Evolutionary conservation across 1,140 invertebrate genomes (phyloP), one percentile per base, ranked within the genome.

Genomic region (Drosophila lacteicornis): DNA sequence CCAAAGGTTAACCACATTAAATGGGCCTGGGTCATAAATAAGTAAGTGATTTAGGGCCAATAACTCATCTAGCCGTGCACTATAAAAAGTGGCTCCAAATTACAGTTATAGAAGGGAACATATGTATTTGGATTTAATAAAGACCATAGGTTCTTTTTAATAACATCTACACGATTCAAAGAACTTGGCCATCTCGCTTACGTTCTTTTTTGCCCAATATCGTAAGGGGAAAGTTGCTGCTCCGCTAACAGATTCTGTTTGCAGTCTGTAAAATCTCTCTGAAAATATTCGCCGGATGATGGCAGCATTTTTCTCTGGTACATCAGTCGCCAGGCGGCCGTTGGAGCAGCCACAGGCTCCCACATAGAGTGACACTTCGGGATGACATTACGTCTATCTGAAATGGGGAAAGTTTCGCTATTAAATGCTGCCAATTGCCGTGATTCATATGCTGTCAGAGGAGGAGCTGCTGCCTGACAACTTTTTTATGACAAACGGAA

Each of bases 401-500:
- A 68, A 45, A 87, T 88, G 83, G 84, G 51, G 42, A 87, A 87
- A 87, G 84, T 87, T 87, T 84, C 49, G 80, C 84, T 87, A 87
- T 87, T 87, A 88, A 88, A 75, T 61, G 77, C 50, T 79, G 55
- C 75, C 84, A 88, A 87, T 87, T 84, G 84, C 80, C 70, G 84
- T 87, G 85, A 87, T 87, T 87, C 84, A 87, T 88, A 87, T 87
- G 84, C 84, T 83, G 79, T 58, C 70, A 30, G 63, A 7, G 55
- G 75, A 47, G 38, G 17, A 15, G 5, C 30, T 36, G 13, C 12
- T 7, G 30, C 45, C 45, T 66, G 66, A 33, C 75, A 67, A 75
- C 65, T 59, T 78, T 58, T 87, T 87, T 87, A 87, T 88, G 84
- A 84, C 84, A 87, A 87, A 88, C 84, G 84, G 84, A 87, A 87